These are phyloP conservation scores for Mactra quadrangularis DNA, from an alignment of 1,140 invertebrate species.

Conservation along the genomic window DNA sequence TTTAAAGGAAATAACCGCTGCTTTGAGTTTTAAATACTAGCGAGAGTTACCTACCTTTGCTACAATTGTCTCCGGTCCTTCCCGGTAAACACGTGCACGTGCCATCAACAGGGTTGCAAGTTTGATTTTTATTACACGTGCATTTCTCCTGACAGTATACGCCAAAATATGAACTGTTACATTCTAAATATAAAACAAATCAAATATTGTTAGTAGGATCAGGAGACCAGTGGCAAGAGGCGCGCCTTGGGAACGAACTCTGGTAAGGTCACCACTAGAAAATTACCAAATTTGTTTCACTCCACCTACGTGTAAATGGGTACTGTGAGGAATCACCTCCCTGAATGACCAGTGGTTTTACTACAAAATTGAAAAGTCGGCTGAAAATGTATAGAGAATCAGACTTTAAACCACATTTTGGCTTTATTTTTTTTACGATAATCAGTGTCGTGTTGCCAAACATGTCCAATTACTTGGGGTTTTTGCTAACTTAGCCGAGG, in stretches of 20 bases:
- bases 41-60: not conserved
- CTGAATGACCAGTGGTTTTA: no score
- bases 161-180: not conserved
- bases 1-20: not conserved
- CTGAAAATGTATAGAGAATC: no score
- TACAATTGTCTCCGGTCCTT: slow-evolving; percentile 3
- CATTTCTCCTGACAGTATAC: not conserved
- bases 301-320: no score
- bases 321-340: no score
- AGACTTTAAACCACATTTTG: no score
- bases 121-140: slow-evolving; percentile 27
- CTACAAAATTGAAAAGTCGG: no score
- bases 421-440: no score
- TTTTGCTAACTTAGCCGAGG: not conserved
- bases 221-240: not conserved
- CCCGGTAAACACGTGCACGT: slow-evolving; percentile 17
- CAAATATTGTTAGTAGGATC: not conserved
- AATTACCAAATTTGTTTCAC: no score
- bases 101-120: slow-evolving; percentile 1
- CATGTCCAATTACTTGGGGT: not conserved
- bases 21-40: not conserved
- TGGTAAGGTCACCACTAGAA: not conserved
- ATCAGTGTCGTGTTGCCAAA: no score
- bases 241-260: not conserved
- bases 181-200: slow-evolving; percentile 19